Conservation (phyloP, 2,797 vertebrate species). For the Aldrovandia affinis region DNA sequence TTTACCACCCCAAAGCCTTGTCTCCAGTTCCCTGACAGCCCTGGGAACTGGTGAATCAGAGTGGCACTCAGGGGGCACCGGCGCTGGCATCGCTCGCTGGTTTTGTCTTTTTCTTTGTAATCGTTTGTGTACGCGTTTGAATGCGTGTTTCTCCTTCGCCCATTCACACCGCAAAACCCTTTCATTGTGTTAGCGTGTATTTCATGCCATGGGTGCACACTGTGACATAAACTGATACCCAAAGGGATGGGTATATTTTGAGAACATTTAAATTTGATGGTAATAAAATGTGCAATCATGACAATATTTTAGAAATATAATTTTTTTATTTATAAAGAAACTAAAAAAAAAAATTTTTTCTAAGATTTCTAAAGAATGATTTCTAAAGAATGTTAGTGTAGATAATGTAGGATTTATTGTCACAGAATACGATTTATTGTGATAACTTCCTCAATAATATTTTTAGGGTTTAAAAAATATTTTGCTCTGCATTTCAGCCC, state of each 20-base stretch:
- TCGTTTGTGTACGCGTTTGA: conserved; percentile 53
- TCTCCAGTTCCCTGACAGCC: conserved; percentile 54
- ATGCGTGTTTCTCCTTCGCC: conserved; percentile 51
- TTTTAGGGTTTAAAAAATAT: neutral
- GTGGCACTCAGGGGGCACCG: conserved; percentile 58
- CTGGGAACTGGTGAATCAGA: conserved; percentile 57
- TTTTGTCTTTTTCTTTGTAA: conserved; percentile 45
- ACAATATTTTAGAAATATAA: neutral
- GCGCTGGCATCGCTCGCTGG: conserved; percentile 53
- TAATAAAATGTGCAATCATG: neutral
- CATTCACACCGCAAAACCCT: conserved; percentile 52
- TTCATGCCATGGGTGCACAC: conserved; percentile 41
- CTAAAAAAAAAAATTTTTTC: too few species aligned
- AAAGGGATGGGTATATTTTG: neutral
- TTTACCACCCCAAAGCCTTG: conserved; percentile 44
- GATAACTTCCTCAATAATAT: neutral
- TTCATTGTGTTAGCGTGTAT: conserved; percentile 40
- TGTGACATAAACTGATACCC: conserved; percentile 28
- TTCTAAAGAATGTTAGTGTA: neutral
- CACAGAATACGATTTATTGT: neutral
- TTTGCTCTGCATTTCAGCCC: neutral
- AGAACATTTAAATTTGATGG: neutral
- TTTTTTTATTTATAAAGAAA: too few species aligned
- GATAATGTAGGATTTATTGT: conserved; percentile 5
- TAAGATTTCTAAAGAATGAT: too few species aligned